A percentile compares a stretch with the other conserved stretches of the same genome.
phyloP scores from a whole-genome alignment of 2,797 vertebrate genomes.

The Scolopax rusticola region DNA sequence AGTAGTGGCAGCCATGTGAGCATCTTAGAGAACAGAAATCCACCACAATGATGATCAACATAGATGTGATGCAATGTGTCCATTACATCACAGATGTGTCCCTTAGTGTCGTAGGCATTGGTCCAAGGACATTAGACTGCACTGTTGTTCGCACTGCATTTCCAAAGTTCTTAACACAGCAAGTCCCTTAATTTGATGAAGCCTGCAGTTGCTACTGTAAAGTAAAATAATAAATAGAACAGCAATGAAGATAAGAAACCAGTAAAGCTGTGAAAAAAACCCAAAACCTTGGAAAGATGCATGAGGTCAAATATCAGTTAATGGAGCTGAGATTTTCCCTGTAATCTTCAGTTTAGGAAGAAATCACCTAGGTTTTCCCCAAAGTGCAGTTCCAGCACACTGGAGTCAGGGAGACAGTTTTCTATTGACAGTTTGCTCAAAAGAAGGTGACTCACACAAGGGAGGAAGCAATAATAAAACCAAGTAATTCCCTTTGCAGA shows the following conservation, averaged over 20 bases:
- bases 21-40: not conserved
- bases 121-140: not conserved
- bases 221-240: not conserved
- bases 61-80: not conserved
- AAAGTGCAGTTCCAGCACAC: not conserved
- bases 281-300: not conserved
- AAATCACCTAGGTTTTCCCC: rapidly evolving
- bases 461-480: not conserved
- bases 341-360: not conserved
- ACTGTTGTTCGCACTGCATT: not conserved
- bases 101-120: not conserved
- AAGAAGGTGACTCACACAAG: not conserved
- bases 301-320: not conserved
- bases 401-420: not conserved
- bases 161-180: not conserved
- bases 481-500: not conserved
- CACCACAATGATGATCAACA: not conserved
- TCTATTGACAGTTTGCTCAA: not conserved
- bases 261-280: not conserved
- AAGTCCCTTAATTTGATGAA: not conserved
- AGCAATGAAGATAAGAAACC: not conserved
- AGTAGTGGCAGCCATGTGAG: not conserved
- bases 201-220: not conserved
- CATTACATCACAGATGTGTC: not conserved
- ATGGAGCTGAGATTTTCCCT: not conserved